Conservation (phyloP, 2,888 invertebrate species). For the Drosophila mercatorum region DNA sequence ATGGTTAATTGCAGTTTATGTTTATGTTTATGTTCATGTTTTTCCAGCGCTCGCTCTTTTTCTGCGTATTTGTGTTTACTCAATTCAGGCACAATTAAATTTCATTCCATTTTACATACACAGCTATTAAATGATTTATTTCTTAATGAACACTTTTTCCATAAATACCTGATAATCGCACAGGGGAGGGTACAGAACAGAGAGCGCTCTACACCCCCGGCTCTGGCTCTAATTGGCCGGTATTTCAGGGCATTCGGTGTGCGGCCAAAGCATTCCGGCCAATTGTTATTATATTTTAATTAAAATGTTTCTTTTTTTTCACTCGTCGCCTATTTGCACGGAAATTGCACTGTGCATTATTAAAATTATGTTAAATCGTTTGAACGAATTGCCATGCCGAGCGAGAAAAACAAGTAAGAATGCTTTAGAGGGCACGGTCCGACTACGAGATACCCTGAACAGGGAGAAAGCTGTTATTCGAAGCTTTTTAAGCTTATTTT, state of each 20-base stretch:
- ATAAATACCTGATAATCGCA: not conserved
- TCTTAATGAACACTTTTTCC: conserved; percentile 29
- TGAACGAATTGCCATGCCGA: conserved; percentile 6
- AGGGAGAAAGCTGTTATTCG: too few relatives aligned
- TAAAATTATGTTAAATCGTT: conserved; percentile 32
- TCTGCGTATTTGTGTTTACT: conserved; percentile 27
- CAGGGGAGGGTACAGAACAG: too few relatives aligned
- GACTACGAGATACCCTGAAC: not conserved
- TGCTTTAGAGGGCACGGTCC: not conserved
- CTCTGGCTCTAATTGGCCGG: too few relatives aligned
- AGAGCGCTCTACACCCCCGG: too few relatives aligned
- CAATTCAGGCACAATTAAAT: conserved; percentile 53
- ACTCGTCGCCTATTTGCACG: conserved; percentile 44
- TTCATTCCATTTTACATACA: conserved; percentile 58
- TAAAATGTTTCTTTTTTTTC: conserved; percentile 63
- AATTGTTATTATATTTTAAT: conserved; percentile 63
- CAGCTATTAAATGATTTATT: conserved; percentile 59
- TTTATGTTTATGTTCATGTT: conserved; percentile 12
- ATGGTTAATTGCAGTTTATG: conserved; percentile 41
- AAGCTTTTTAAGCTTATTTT: too few relatives aligned
- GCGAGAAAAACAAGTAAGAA: not conserved
- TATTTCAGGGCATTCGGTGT: not conserved
- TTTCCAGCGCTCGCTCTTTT: not conserved
- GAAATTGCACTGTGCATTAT: conserved; percentile 41
- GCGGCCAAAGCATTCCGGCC: not conserved